These are phyloP conservation scores for Reticulitermes speratus DNA, from an alignment of 1,140 invertebrate genomes.

Conservation along the genomic window DNA sequence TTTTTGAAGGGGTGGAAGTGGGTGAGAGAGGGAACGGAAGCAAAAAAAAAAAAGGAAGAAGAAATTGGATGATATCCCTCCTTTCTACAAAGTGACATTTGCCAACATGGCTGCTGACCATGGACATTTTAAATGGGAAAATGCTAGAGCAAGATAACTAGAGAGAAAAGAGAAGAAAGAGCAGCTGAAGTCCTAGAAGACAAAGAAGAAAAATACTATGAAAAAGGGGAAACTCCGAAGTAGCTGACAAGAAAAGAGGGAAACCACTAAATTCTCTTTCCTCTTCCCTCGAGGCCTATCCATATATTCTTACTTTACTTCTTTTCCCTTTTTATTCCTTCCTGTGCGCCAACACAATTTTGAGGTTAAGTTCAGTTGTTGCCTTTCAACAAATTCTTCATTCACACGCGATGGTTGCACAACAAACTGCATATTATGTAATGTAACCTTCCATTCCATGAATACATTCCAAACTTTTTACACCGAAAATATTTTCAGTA, in stretches of 20 bases:
- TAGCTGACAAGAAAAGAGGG: slow-evolving; percentile 28
- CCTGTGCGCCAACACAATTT: not conserved
- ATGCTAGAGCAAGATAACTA: not conserved
- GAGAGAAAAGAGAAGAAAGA: not conserved
- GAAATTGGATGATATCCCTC: slow-evolving; percentile 9
- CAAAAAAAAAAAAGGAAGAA: slow-evolving; percentile 7
- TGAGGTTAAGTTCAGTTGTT: slow-evolving; percentile 1
- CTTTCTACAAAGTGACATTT: slow-evolving; percentile 24
- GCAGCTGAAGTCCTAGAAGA: not conserved
- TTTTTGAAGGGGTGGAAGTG: slow-evolving; percentile 16
- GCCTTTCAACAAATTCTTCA: not conserved
- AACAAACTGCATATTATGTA: not conserved
- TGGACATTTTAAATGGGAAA: not conserved
- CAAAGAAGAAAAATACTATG: not conserved
- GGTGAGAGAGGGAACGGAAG: slow-evolving; percentile 19
- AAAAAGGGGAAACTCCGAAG: slow-evolving; percentile 2
- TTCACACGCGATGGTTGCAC: not conserved
- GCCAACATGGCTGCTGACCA: slow-evolving; percentile 30
- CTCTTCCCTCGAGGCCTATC: not conserved
- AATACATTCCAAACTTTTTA: too few relatives aligned
- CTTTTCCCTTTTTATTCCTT: not conserved
- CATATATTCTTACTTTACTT: not conserved
- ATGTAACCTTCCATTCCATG: too few relatives aligned
- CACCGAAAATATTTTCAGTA: too few relatives aligned
- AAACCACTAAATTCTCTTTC: slow-evolving; percentile 24